Evolutionary conservation across 2,888 invertebrate genomes (phyloP).

Genomic region (Brachypalpus laphriformis): DNA sequence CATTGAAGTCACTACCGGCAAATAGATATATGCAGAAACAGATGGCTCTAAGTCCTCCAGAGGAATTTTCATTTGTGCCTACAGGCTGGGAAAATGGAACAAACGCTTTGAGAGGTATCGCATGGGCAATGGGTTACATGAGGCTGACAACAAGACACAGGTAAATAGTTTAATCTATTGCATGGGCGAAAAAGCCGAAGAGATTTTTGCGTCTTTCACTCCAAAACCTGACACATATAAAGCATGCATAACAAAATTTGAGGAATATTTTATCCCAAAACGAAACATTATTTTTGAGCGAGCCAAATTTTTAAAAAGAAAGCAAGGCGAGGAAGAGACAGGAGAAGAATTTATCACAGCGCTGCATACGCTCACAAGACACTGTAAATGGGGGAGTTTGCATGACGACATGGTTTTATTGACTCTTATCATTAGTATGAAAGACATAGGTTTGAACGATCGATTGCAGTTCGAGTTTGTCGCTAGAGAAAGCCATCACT

Average conservation of each 20-base stretch:
- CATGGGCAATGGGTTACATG: slow-evolving; percentile 2
- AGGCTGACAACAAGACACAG: slow-evolving; percentile 2
- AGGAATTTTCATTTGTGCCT: too few relatives aligned
- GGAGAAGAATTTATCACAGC: too few relatives aligned
- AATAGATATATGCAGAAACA: too few relatives aligned
- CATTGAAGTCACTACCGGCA: too few relatives aligned
- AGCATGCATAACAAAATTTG: slow-evolving; percentile 8
- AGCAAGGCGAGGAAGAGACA: background rate
- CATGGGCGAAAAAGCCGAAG: slow-evolving; percentile 28
- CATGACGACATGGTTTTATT: too few relatives aligned
- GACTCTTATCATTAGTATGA: too few relatives aligned
- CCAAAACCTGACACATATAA: background rate
- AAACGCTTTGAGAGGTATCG: background rate
- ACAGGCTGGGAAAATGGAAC: background rate
- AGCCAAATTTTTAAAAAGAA: slow-evolving; percentile 13
- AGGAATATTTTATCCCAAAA: slow-evolving; percentile 33
- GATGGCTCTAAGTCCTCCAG: too few relatives aligned
- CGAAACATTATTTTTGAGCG: slow-evolving; percentile 26
- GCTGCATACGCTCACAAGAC: background rate
- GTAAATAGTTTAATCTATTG: slow-evolving; percentile 26
- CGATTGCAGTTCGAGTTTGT: background rate
- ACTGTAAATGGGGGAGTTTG: too few relatives aligned
- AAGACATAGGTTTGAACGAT: too few relatives aligned
- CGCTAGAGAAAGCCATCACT: too few relatives aligned
- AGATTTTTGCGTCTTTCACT: slow-evolving; percentile 12